Base-by-base conservation (phyloP, 2,113 vertebrate species). In the Platysternon megacephalum region DNA sequence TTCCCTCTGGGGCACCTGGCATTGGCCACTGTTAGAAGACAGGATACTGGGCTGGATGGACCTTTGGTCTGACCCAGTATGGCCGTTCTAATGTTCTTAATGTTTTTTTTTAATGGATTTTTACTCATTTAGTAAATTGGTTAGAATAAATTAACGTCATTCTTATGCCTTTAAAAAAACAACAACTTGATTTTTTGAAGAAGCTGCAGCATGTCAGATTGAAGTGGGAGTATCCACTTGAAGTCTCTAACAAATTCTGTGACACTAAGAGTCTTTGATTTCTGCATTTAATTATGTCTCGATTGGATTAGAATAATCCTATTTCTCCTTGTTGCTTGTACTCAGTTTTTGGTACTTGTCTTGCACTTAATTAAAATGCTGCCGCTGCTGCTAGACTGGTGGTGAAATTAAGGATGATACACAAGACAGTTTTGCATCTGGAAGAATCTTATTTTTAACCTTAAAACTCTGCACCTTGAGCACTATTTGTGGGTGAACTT, bases 231-330 rank as follows among this genome's bases (percentile, higher is more conserved):
- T 55, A 83, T 21, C 29, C 49, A 48, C 93, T 97, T 94, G 90
- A 93, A 88, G 55, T 87, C 89, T 93, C 11, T 89, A 48, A 97
- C 93, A 61, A 93, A 91, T 93, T 93, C 52, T 87, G 42, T 94
- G 89, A 42, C 78, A 56, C 58, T 58, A 86, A 93, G 49, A 85
- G 42, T 87, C 85, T 98, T 93, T 97, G 93, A 97, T 90, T 97
- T 96, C 87, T 96, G 84, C 94, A 87, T 97, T 97, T 97, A 96
- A 96, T 96, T 95, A 87, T 76, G 55, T 92, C 81, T 79, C 91
- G 24, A 81, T 49, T 98, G 93, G 96, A 93, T 97, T 96, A 96
- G 82, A 93, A 97, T 96, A 97, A 88, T 89, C 91, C 91, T 84
- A 24, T 97, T 81, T 86, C 84, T 94, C 83, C 97, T 93, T 94